Conservation (phyloP, 2,797 vertebrate genomes). For the Philypnodon macrostomus region DNA sequence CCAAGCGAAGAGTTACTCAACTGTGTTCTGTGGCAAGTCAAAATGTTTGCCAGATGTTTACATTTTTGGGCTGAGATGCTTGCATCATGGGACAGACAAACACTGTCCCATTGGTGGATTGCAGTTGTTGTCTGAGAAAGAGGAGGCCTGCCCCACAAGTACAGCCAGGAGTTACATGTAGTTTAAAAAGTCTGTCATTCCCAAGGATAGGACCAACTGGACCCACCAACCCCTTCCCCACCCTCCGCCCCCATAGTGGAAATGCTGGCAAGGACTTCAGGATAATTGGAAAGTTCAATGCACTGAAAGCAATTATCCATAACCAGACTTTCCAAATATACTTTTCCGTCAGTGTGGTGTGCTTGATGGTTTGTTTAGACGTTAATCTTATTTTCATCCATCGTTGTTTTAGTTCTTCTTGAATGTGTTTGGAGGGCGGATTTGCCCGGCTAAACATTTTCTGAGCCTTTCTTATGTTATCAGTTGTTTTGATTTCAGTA, state of each 20-base stretch:
- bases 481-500: too few species aligned
- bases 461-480: too few species aligned
- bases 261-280: conserved; percentile 52
- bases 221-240: conserved; percentile 41
- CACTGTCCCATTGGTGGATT: conserved; percentile 56
- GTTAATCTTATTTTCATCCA: too few species aligned
- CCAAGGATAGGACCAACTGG: conserved; percentile 65
- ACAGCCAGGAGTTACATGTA: conserved; percentile 49
- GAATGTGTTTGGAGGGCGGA: too few species aligned
- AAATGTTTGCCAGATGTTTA: conserved; percentile 82
- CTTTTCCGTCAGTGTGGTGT: conserved; percentile 39
- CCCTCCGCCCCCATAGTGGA: conserved; percentile 54
- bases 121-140: conserved; percentile 25
- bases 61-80: conserved; percentile 71
- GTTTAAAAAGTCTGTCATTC: conserved; percentile 45
- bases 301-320: conserved; percentile 74
- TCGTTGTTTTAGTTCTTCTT: too few species aligned
- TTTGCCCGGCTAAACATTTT: too few species aligned
- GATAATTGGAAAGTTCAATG: conserved; percentile 76
- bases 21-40: conserved; percentile 48
- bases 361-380: conserved; percentile 31
- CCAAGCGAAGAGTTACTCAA: conserved; percentile 37
- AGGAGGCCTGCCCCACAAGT: conserved; percentile 54
- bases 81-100: conserved; percentile 65
- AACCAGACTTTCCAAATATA: conserved; percentile 73